phyloP scores from a whole-genome alignment of 1,140 invertebrate genomes.

The Lamellibrachia luymesi region DNA sequence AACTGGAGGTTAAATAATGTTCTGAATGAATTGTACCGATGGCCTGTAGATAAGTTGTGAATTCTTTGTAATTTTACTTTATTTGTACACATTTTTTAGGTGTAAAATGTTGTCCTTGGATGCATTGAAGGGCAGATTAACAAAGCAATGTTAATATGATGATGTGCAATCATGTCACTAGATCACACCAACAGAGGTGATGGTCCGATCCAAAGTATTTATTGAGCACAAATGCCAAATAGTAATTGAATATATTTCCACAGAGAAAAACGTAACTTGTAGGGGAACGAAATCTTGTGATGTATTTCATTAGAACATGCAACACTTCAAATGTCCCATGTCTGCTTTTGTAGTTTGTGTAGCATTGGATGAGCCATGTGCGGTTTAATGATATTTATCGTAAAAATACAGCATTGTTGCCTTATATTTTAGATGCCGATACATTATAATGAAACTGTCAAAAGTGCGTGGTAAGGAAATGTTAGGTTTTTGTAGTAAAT shows the following conservation, averaged over 20 bases:
- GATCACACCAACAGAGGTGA: background rate
- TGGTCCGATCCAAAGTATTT: background rate
- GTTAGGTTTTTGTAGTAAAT: constrained; percentile 1
- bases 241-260: background rate
- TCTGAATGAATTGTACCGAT: background rate
- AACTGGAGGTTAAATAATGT: background rate
- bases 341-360: background rate
- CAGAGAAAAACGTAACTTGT: background rate
- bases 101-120: background rate
- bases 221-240: background rate
- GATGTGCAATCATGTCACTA: background rate
- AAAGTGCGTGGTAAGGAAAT: background rate
- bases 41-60: background rate
- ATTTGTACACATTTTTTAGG: background rate
- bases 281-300: background rate
- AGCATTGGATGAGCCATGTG: background rate
- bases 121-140: background rate
- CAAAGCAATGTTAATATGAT: background rate
- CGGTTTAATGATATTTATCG: background rate
- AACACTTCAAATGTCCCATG: background rate
- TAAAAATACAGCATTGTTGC: background rate
- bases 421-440: background rate
- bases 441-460: background rate
- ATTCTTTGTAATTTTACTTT: background rate
- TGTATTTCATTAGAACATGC: background rate